Evolutionary conservation across 2,888 invertebrate genomes (phyloP).

Genomic region (Sarcophaga variegata): DNA sequence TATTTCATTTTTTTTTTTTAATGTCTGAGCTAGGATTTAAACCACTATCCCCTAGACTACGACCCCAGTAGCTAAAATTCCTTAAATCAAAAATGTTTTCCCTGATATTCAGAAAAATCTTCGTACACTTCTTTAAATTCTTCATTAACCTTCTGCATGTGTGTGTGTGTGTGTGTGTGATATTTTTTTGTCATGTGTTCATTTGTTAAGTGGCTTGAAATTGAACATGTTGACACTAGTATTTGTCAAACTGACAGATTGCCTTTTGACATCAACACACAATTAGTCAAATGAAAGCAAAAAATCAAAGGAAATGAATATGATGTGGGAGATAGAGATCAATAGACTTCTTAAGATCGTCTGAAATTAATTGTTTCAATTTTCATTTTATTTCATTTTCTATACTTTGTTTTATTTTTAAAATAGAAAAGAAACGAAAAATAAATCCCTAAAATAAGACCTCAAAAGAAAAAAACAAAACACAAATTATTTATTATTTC

Average conservation of each 20-base stretch:
- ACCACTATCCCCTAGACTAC: too few relatives aligned
- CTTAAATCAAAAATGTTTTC: too few relatives aligned
- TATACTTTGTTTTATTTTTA: constrained; percentile 3
- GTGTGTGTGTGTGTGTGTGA: not conserved
- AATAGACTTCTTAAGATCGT: constrained; percentile 40
- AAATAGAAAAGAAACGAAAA: not conserved
- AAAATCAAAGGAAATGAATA: not conserved
- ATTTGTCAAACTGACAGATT: constrained; percentile 68
- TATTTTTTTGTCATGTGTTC: constrained; percentile 44
- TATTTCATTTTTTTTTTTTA: too few relatives aligned
- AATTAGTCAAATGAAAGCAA: constrained; percentile 42
- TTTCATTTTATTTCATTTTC: not conserved
- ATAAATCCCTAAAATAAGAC: too few relatives aligned
- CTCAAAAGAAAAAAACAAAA: not conserved
- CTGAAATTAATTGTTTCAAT: constrained; percentile 63
- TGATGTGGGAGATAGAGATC: constrained; percentile 38
- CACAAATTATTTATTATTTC: constrained; percentile 36
- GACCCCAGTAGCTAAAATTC: too few relatives aligned
- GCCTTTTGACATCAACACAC: constrained; percentile 56
- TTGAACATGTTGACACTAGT: constrained; percentile 56
- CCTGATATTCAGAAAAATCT: not conserved
- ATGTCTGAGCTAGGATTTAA: too few relatives aligned
- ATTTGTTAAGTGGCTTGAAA: constrained; percentile 21
- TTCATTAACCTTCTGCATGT: not conserved
- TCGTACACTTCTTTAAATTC: not conserved